These are phyloP conservation scores for Emmelina monodactyla DNA, from an alignment of 2,888 invertebrate species.

Conservation along the genomic window DNA sequence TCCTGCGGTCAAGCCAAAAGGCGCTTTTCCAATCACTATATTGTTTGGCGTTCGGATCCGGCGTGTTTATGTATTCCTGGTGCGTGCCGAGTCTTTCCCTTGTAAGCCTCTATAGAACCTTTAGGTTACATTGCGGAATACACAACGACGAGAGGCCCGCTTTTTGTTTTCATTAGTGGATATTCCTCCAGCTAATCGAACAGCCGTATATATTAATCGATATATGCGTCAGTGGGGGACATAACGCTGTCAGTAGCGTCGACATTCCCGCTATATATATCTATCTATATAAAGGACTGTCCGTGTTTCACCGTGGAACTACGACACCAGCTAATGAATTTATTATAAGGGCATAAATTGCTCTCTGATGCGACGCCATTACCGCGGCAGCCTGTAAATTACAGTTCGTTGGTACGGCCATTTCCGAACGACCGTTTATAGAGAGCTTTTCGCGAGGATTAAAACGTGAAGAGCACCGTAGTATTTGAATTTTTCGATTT, in stretches of 20 bases:
- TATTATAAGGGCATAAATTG: conserved; percentile 65
- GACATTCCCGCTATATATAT: conserved; percentile 19
- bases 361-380: conserved; percentile 58
- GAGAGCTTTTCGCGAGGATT: conserved; percentile 42
- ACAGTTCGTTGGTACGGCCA: conserved; percentile 46
- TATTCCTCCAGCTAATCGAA: conserved; percentile 9
- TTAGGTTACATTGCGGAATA: conserved; percentile 21
- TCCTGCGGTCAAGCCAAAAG: conserved; percentile 62
- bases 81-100: conserved; percentile 23
- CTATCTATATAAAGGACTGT: too few relatives aligned
- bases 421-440: conserved; percentile 45
- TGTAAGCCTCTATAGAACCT: conserved; percentile 16
- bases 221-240: conserved; percentile 15
- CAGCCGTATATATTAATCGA: conserved; percentile 20
- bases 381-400: conserved; percentile 52
- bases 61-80: conserved; percentile 36
- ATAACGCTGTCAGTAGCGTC: conserved; percentile 23
- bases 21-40: conserved; percentile 48
- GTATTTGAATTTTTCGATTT: conserved; percentile 20
- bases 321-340: conserved; percentile 49
- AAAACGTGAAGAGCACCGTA: conserved; percentile 20
- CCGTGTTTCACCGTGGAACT: conserved; percentile 22
- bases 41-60: conserved; percentile 27
- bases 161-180: conserved; percentile 21
- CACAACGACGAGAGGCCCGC: conserved; percentile 19